phyloP scores from a whole-genome alignment of 2,888 invertebrate species.

The Tolmerus cingulatus region DNA sequence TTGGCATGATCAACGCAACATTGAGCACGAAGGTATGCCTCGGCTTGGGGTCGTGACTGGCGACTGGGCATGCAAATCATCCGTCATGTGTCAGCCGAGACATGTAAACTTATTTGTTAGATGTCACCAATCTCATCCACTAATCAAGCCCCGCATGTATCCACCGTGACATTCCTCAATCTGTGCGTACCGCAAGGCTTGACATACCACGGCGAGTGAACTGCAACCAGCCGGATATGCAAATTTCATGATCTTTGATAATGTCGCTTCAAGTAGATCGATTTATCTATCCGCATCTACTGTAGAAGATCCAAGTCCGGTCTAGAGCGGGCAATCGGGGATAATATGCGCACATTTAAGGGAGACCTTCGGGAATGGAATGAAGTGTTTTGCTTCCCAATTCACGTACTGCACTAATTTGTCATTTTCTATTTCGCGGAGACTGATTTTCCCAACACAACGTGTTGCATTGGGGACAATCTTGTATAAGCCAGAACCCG shows the following conservation, averaged over 20 bases:
- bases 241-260: conserved; percentile 46
- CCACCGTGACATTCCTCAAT: conserved; percentile 45
- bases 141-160: conserved; percentile 41
- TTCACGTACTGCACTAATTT: conserved; percentile 23
- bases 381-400: conserved; percentile 1
- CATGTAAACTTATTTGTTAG: conserved; percentile 49
- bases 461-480: neutral
- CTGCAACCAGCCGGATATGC: conserved; percentile 40
- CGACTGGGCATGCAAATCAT: conserved; percentile 46
- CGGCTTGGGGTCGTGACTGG: neutral
- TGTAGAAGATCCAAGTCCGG: neutral
- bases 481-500: neutral
- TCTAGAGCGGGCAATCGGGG: neutral
- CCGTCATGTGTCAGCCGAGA: conserved; percentile 45
- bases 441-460: conserved; percentile 15
- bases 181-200: conserved; percentile 30
- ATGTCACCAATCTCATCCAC: conserved; percentile 47
- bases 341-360: conserved; percentile 7
- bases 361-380: neutral
- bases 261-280: conserved; percentile 47
- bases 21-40: neutral
- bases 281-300: conserved; percentile 45
- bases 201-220: neutral
- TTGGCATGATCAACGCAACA: conserved; percentile 35
- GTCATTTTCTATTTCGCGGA: conserved; percentile 26